Conservation (phyloP, 2,797 vertebrate species). For the Buceros bicornis region DNA sequence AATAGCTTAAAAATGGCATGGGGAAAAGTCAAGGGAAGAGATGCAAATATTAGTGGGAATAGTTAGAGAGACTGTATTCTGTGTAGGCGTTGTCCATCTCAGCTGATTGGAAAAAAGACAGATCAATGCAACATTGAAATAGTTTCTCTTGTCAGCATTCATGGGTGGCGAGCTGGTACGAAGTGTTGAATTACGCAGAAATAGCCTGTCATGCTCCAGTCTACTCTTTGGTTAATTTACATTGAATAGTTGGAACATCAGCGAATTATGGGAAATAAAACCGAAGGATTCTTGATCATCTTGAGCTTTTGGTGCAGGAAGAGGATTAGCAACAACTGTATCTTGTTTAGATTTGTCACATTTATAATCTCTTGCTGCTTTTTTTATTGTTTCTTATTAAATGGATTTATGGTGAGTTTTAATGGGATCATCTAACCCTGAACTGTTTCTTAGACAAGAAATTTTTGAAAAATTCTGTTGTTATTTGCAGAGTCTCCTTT, state of each 20-base stretch:
- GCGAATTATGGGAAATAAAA: neutral
- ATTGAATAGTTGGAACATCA: neutral
- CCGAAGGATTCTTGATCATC: neutral
- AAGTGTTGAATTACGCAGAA: neutral
- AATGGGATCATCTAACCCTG: neutral
- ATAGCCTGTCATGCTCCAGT: neutral
- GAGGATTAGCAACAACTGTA: neutral
- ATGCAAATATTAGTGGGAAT: constrained; percentile 12
- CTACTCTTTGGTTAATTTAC: neutral
- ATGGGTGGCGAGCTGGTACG: neutral
- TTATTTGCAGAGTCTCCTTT: neutral
- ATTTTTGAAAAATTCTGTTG: neutral
- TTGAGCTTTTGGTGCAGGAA: neutral
- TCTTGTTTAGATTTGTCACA: neutral
- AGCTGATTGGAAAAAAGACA: neutral
- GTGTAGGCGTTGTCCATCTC: neutral
- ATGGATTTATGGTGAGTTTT: neutral
- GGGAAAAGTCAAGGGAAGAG: neutral
- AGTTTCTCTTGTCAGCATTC: constrained; percentile 2
- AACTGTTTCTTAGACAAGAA: neutral
- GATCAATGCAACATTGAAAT: neutral
- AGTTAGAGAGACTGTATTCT: neutral
- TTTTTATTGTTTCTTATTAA: neutral
- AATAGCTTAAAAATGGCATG: constrained; percentile 28
- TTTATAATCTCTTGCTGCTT: neutral